Percentiles rank a stretch among this genome's conserved stretches.
phyloP scores from a whole-genome alignment of 2,888 invertebrate species.

The Unio pictorum region DNA sequence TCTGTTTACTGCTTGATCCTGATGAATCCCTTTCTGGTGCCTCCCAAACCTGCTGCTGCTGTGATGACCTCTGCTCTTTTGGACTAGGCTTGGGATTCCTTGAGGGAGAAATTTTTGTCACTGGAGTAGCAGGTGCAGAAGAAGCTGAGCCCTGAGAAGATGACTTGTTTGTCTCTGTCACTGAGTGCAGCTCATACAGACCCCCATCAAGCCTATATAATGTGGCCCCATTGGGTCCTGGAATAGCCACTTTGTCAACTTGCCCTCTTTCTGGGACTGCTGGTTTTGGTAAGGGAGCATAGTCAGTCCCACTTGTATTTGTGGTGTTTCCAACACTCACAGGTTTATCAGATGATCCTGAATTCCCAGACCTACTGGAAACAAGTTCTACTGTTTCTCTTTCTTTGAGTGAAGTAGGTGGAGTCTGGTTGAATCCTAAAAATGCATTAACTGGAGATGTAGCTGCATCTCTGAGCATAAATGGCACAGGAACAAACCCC shows the following conservation, averaged over 20 bases:
- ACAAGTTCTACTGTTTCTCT: neutral
- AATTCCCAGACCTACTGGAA: conserved; percentile 21
- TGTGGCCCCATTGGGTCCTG: too few species aligned
- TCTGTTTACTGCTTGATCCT: too few species aligned
- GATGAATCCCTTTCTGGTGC: conserved; percentile 26
- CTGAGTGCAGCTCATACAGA: too few species aligned
- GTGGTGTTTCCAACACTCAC: conserved; percentile 3
- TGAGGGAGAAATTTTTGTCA: too few species aligned
- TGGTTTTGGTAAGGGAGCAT: conserved; percentile 27
- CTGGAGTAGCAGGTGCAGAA: too few species aligned
- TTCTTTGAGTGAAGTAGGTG: too few species aligned
- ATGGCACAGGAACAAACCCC: conserved; percentile 28
- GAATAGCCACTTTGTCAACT: too few species aligned
- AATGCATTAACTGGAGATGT: conserved; percentile 3
- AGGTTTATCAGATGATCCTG: neutral
- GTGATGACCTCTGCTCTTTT: too few species aligned
- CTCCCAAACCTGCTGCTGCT: conserved; percentile 4
- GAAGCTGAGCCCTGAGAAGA: too few species aligned
- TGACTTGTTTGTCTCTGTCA: too few species aligned
- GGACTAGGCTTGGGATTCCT: too few species aligned
- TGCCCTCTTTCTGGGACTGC: conserved; percentile 3
- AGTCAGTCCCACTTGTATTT: conserved; percentile 34
- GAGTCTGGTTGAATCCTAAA: neutral
- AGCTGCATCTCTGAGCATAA: conserved; percentile 10
- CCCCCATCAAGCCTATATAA: too few species aligned